phyloP scores from a whole-genome alignment of 2,888 invertebrate genomes.

The Trypoxylon attenuatum region DNA sequence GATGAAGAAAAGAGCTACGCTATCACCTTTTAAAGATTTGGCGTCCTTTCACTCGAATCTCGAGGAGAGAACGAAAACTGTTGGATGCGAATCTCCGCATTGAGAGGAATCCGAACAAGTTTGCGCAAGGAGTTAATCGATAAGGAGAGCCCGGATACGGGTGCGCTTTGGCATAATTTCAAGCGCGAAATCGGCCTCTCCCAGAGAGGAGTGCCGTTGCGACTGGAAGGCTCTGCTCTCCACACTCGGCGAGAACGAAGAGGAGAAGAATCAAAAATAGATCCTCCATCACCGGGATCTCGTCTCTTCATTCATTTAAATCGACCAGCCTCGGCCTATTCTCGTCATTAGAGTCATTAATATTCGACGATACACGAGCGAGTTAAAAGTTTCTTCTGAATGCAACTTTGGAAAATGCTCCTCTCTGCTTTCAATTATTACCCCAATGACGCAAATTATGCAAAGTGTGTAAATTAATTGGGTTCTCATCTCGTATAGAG shows the following conservation, averaged over 20 bases:
- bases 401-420: too few species aligned
- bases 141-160: neutral
- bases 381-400: too few species aligned
- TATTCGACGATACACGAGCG: too few species aligned
- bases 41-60: constrained; percentile 12
- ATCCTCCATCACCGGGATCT: neutral
- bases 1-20: too few species aligned
- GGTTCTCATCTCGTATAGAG: too few species aligned
- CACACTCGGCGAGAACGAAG: neutral
- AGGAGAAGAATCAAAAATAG: too few species aligned
- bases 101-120: constrained; percentile 14
- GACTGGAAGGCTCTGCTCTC: neutral
- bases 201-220: neutral
- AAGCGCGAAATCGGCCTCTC: neutral
- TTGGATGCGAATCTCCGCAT: neutral
- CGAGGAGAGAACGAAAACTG: neutral
- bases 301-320: neutral
- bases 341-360: too few species aligned
- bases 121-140: constrained; percentile 10
- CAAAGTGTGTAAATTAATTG: too few species aligned
- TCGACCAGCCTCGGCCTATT: neutral
- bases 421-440: too few species aligned
- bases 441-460: too few species aligned
- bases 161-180: constrained; percentile 3
- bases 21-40: neutral